Conservation (phyloP, 2,888 invertebrate genomes). For the Eretmocerus hayati region DNA sequence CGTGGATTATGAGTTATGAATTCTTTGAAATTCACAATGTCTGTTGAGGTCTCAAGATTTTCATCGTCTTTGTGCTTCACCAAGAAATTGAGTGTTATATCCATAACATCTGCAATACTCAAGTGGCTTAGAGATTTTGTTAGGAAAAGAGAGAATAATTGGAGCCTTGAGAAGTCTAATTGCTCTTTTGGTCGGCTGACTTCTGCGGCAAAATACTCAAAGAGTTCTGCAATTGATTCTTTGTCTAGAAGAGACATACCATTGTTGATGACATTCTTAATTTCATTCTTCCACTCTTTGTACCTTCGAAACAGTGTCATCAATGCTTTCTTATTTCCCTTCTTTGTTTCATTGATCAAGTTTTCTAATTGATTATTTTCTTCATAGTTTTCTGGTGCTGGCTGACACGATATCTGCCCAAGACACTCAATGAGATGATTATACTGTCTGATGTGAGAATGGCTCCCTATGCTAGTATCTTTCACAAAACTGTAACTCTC, state of each 20-base stretch:
- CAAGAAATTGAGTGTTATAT: conserved; percentile 19
- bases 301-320: conserved; percentile 30
- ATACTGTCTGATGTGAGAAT: conserved; percentile 25
- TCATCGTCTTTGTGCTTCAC: conserved; percentile 2
- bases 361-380: conserved; percentile 27
- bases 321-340: conserved; percentile 27
- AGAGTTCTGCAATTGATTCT: conserved; percentile 27
- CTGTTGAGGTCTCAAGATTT: neutral
- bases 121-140: conserved; percentile 25
- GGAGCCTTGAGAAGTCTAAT: conserved; percentile 21
- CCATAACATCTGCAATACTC: conserved; percentile 27
- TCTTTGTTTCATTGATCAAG: conserved; percentile 24
- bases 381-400: conserved; percentile 18
- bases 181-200: neutral
- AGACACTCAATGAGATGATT: conserved; percentile 31
- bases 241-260: conserved; percentile 25
- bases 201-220: conserved; percentile 30
- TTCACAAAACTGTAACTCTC: conserved; percentile 34
- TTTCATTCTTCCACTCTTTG: conserved; percentile 33
- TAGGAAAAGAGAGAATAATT: conserved; percentile 12
- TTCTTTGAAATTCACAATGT: conserved; percentile 9
- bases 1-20: conserved; percentile 11
- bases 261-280: conserved; percentile 25
- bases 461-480: conserved; percentile 21
- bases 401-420: conserved; percentile 32